A percentile compares a stretch with the other conserved stretches of the same genome.
These are phyloP conservation scores for human DNA, from an alignment of 2,113 vertebrate genomes.

Conservation along the genomic window DNA sequence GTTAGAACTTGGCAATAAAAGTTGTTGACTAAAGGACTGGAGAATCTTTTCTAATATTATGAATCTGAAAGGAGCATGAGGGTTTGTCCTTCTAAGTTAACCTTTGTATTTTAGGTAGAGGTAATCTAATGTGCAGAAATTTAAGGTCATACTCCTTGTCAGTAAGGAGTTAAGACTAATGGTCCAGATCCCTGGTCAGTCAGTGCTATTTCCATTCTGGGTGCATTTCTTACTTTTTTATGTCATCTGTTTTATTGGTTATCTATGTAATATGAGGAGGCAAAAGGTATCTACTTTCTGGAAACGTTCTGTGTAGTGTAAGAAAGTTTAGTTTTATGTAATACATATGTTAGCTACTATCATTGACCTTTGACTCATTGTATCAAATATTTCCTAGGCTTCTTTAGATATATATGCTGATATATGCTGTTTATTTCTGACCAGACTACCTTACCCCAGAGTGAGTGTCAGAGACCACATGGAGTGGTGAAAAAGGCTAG, in stretches of 20 bases:
- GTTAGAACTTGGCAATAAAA: slow-evolving; percentile 20
- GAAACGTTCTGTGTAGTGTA: neutral
- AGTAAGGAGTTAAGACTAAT: neutral
- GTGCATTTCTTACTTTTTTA: neutral
- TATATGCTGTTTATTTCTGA: neutral
- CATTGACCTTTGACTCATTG: neutral
- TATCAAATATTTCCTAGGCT: neutral
- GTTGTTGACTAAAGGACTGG: slow-evolving; percentile 30
- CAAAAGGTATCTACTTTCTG: neutral
- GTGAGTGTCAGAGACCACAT: neutral
- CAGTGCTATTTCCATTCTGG: neutral
- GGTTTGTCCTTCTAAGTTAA: neutral
- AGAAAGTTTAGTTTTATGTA: neutral
- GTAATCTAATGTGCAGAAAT: neutral
- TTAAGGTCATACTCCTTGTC: neutral
- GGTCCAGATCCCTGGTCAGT: neutral
- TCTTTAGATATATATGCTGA: neutral
- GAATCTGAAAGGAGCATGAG: neutral
- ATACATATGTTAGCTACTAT: neutral
- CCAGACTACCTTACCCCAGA: neutral
- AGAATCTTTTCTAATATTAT: neutral
- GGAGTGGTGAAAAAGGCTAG: neutral
- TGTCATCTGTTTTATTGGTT: neutral
- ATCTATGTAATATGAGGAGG: neutral
- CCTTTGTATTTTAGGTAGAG: neutral